Evolutionary conservation across 2,797 vertebrate species (phyloP).

Genomic region (Falco peregrinus): DNA sequence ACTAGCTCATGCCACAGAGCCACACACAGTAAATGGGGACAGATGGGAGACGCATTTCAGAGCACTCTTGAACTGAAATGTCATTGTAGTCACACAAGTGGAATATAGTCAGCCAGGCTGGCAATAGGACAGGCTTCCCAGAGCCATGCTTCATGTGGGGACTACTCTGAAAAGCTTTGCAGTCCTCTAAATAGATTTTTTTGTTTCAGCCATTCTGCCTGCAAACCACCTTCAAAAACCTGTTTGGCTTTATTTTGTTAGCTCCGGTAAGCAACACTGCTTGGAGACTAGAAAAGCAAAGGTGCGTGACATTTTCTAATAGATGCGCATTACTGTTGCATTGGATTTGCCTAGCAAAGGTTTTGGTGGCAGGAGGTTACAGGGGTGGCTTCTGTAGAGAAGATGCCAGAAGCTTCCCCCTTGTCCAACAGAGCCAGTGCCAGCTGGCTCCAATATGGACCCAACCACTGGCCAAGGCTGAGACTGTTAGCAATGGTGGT

Average conservation of each 20-base stretch:
- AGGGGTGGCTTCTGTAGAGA: neutral
- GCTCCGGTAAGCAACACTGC: neutral
- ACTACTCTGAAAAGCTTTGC: neutral
- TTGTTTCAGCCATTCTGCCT: neutral
- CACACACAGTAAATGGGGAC: neutral
- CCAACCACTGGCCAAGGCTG: neutral
- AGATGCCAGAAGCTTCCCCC: neutral
- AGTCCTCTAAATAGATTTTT: neutral
- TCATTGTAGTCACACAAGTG: neutral
- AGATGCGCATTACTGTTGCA: neutral
- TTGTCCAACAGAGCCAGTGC: neutral
- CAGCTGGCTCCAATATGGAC: neutral
- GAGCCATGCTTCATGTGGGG: neutral
- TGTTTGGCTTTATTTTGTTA: neutral
- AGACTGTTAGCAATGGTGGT: neutral
- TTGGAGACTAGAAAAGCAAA: neutral
- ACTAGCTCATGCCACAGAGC: neutral
- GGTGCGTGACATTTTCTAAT: fast-evolving
- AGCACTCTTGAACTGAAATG: neutral
- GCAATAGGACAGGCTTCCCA: neutral
- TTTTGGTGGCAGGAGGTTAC: neutral
- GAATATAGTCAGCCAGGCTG: neutral
- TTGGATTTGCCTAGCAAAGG: neutral
- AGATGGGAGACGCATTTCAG: neutral
- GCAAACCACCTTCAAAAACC: neutral